Evolutionary conservation across 2,888 invertebrate genomes (phyloP).

Genomic region (Oxytorus armatus): DNA sequence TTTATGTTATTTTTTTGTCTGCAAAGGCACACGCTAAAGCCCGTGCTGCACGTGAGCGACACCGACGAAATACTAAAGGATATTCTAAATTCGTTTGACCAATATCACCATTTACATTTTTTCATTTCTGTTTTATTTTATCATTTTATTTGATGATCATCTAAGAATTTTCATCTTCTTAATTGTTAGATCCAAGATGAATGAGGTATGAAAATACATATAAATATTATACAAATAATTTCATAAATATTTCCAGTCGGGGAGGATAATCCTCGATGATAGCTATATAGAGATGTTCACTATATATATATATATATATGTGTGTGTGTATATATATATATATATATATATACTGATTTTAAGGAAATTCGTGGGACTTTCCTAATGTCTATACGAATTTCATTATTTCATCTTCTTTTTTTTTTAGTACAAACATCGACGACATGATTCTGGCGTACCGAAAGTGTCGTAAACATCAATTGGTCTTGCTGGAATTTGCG

Average conservation of each 20-base stretch:
- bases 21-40: too few species aligned
- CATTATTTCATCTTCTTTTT: not conserved
- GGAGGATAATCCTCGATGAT: conserved; percentile 62
- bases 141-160: conserved; percentile 45
- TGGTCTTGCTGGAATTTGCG: too few species aligned
- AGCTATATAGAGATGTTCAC: conserved; percentile 41
- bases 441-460: too few species aligned
- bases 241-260: conserved; percentile 65
- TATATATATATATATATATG: conserved; percentile 31
- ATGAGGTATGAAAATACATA: conserved; percentile 79
- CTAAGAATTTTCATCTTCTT: conserved; percentile 36
- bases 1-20: too few species aligned
- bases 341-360: conserved; percentile 9
- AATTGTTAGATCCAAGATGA: conserved; percentile 53
- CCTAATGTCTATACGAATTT: conserved; percentile 34
- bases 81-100: conserved; percentile 33
- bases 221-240: conserved; percentile 75
- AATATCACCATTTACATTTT: conserved; percentile 47
- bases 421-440: too few species aligned
- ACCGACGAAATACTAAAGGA: not conserved
- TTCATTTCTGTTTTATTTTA: conserved; percentile 23
- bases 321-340: conserved; percentile 25
- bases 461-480: too few species aligned
- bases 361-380: too few species aligned
- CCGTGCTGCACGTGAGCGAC: too few species aligned